Base-by-base conservation (phyloP, 2,888 invertebrate genomes). In the Myopa tessellatipennis region DNA sequence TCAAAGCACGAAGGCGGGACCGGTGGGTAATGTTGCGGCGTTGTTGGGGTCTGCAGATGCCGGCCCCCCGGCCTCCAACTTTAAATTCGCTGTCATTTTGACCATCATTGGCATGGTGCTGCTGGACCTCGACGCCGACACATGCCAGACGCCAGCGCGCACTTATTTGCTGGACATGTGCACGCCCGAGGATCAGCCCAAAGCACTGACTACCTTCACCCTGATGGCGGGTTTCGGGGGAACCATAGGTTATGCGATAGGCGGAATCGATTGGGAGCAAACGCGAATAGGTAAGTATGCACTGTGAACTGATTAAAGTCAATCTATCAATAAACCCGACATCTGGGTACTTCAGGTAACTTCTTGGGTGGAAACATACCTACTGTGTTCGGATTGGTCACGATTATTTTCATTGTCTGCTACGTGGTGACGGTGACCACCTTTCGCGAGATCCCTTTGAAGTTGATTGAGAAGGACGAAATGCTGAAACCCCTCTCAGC, bases 141-240 rank as follows among this genome's bases (percentile, higher is more conserved):
- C 92, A 3, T 92, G 92, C 80, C 93, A 93, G 84, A 92, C 92
- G 63, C 93, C 93, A 0, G 90, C 92, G 3, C 87, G 93, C 80
- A 92, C 93, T 8, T 93, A 92, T 85, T 86, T 93, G 74, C 86
- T 93, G 67, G 93, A 93, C 81, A 91, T 93, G 78, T 91, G 91
- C 58, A 85, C 91, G 72, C 91, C 92, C n/a, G 91, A 91, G 82
- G 93, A 93, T 85, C 93, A 93, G 82, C 90, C 91, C 0, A 88
- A 89, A 70, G 93, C 92, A 0, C 85, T 93, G 78, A 92, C 92
- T 78, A 91, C 91, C 65, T 93, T 93, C 83, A 92, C 93, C 0
- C 89, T 92, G 36, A 91, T 93, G 90, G 93, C 93, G 0, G 93
- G 93, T 1, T 84, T 92, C 1, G 93, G 93, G 1, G 93, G 93